Percentiles rank a stretch among this genome's conserved stretches.
phyloP scores from a whole-genome alignment of 2,113 vertebrate species.

The Centropus unirufus region DNA sequence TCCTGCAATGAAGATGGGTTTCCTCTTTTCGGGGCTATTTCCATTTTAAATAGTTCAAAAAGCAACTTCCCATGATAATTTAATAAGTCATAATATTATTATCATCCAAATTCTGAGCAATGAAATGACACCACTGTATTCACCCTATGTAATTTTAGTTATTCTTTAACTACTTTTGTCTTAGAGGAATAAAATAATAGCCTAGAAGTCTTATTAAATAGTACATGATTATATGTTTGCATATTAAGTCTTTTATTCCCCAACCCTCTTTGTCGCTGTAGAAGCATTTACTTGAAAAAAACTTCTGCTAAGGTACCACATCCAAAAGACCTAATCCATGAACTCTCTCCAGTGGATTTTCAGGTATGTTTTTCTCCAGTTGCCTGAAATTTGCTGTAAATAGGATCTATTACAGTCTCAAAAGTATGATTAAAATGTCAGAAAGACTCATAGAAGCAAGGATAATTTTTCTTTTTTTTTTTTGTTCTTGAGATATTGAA shows the following conservation, averaged over 20 bases:
- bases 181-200: background rate
- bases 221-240: background rate
- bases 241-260: background rate
- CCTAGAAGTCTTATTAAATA: background rate
- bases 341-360: background rate
- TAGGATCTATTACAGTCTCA: background rate
- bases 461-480: background rate
- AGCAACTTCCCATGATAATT: background rate
- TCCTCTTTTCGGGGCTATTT: background rate
- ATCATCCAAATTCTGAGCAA: background rate
- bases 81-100: background rate
- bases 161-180: background rate
- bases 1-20: background rate
- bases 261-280: background rate
- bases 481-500: background rate
- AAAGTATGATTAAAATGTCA: background rate
- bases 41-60: background rate
- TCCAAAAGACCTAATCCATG: background rate
- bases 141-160: background rate
- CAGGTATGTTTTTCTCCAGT: conserved; percentile 17
- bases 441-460: background rate
- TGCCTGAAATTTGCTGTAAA: background rate
- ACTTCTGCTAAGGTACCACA: background rate
- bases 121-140: background rate
- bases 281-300: conserved; percentile 20